Evolutionary conservation across 2,797 vertebrate genomes (phyloP).

Genomic region (Lemur catta): DNA sequence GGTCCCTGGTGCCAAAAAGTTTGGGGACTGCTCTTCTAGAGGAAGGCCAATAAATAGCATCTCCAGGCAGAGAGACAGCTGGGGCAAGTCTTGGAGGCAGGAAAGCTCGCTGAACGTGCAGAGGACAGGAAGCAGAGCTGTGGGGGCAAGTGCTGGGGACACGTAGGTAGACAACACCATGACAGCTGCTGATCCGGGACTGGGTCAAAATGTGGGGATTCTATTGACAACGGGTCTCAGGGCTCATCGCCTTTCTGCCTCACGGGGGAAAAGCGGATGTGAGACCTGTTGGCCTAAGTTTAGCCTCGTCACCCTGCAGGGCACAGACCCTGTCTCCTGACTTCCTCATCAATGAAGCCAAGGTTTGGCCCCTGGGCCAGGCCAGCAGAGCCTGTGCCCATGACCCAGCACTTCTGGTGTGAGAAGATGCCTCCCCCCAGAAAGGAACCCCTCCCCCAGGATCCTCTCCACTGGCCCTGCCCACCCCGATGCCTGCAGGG

Average conservation of each 20-base stretch:
- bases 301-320: background rate
- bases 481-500: background rate
- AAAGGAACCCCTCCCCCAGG: background rate
- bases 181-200: background rate
- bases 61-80: background rate
- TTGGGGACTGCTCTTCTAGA: background rate
- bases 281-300: background rate
- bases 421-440: background rate
- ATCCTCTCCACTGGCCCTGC: background rate
- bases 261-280: background rate
- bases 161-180: background rate
- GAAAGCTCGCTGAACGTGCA: background rate
- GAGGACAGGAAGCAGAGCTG: background rate
- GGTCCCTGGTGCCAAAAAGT: no score
- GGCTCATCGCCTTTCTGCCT: no score
- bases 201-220: no score
- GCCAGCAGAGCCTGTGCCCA: background rate
- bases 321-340: background rate
- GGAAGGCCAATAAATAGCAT: background rate
- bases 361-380: background rate
- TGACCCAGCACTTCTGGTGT: background rate
- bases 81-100: background rate
- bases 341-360: background rate
- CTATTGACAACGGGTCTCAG: no score
- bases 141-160: accelerated